Evolutionary conservation across 2,888 invertebrate species (phyloP).

Genomic region (Lasioglossum calceatum): DNA sequence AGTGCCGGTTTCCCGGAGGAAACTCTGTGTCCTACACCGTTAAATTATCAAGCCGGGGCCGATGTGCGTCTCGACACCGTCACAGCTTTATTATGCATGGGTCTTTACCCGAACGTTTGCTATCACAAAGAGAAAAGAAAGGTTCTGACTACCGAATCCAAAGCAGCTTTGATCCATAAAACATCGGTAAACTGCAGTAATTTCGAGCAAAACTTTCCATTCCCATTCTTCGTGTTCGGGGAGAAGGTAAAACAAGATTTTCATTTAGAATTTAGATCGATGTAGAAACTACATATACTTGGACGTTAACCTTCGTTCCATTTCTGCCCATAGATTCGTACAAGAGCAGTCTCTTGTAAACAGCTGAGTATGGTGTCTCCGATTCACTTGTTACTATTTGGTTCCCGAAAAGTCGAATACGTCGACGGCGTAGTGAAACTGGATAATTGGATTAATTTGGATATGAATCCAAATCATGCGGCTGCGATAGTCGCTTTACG

Average conservation of each 20-base stretch:
- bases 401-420: conserved; percentile 94
- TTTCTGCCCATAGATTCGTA: conserved; percentile 89
- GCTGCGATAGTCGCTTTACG: conserved; percentile 93
- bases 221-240: conserved; percentile 98
- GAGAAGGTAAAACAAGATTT: conserved; percentile 89
- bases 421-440: conserved; percentile 91
- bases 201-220: conserved; percentile 93
- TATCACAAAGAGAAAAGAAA: conserved; percentile 97
- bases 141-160: conserved; percentile 97
- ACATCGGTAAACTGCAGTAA: conserved; percentile 98
- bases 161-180: conserved; percentile 97
- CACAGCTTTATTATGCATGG: conserved; percentile 94
- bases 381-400: conserved; percentile 96
- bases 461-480: conserved; percentile 92
- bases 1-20: conserved; percentile 96
- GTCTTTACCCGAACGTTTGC: conserved; percentile 98
- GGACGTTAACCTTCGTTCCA: conserved; percentile 27
- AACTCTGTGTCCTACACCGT: conserved; percentile 89
- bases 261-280: background rate
- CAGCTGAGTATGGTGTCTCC: conserved; percentile 98
- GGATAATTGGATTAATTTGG: conserved; percentile 97
- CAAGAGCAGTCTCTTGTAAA: conserved; percentile 97
- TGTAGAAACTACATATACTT: conserved; percentile 5
- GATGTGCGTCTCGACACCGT: conserved; percentile 93
- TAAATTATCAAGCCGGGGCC: conserved; percentile 90